phyloP scores from a whole-genome alignment of 2,888 invertebrate species.

The Venustoraphidia nigricollis region DNA sequence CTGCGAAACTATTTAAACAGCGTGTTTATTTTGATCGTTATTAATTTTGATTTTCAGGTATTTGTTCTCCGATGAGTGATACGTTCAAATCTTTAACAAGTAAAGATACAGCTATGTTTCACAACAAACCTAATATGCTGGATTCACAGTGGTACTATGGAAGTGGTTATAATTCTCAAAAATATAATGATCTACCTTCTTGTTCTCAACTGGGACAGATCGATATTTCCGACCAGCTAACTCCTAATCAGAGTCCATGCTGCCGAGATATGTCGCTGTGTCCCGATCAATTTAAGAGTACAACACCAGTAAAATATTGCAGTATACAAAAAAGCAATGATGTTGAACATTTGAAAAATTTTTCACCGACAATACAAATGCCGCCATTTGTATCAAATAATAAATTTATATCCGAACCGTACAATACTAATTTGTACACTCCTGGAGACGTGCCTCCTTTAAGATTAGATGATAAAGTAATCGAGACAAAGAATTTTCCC shows the following conservation, averaged over 20 bases:
- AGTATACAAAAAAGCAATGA: constrained; percentile 13
- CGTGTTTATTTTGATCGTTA: too few species aligned
- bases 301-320: constrained; percentile 17
- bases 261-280: constrained; percentile 5
- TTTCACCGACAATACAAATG: too few species aligned
- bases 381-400: too few species aligned
- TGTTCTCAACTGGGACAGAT: constrained; percentile 19
- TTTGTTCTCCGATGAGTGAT: constrained; percentile 15
- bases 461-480: background rate
- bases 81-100: constrained; percentile 17
- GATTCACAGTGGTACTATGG: constrained; percentile 17
- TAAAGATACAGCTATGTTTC: constrained; percentile 9
- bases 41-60: too few species aligned
- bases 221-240: background rate
- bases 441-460: too few species aligned
- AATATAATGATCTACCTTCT: constrained; percentile 20
- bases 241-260: constrained; percentile 4
- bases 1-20: too few species aligned
- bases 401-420: too few species aligned
- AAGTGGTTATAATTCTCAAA: constrained; percentile 16
- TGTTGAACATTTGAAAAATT: background rate
- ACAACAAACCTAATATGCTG: constrained; percentile 5
- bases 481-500: background rate
- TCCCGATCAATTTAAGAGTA: background rate
- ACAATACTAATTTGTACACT: too few species aligned